Base-by-base conservation (phyloP, 2,797 vertebrate species). In the Myotis myotis region DNA sequence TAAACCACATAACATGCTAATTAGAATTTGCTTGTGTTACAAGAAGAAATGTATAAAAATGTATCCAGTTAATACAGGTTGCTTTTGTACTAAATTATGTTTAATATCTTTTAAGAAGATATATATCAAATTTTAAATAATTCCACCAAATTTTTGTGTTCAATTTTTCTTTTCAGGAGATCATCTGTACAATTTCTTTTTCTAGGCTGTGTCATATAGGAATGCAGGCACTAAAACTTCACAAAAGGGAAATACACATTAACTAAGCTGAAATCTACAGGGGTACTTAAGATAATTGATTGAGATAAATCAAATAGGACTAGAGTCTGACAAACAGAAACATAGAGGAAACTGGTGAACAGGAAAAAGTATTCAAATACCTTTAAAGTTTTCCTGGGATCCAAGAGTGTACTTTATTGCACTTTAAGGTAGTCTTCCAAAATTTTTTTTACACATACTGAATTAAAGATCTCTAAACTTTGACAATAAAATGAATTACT, bases 81-180 rank as follows among this genome's bases (percentile, higher is more conserved):
- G 96, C 5, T 53, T 91, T 97, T 93, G 86, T 53, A 80, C 47
- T 20, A 96, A 97, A 98, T 96, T 97, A 94, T 72, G 41, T 64
- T 78, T 16, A 91, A 94, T 96, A 89, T 66, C 10, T 62, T 95
- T 97, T 96, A 81, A 94, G 83, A 95, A 97, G 25, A 89, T 96
- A 79, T 66, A 12, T 55, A 89, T 91, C 86, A 96, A 57, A 92
- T 80, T 55, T 93, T 97, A 97, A 97, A 97, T 96, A 79, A 72
- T 93, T 96, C 71, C 66, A 97, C 81, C 92, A 97, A 96, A 66
- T 49, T 95, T 95, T 97, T 91, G n/a, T 95, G 97, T 97, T 95
- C 92, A 94, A 96, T 95, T 95, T 89, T 82, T 97, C 97, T 72
- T 62, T 89, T 49, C 86, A 90, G 49, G 30, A 95, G 91, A 96